These are phyloP conservation scores for Anthopleura xanthogrammica DNA, from an alignment of 92 coral and sea anemone species.

Conservation along the genomic window DNA sequence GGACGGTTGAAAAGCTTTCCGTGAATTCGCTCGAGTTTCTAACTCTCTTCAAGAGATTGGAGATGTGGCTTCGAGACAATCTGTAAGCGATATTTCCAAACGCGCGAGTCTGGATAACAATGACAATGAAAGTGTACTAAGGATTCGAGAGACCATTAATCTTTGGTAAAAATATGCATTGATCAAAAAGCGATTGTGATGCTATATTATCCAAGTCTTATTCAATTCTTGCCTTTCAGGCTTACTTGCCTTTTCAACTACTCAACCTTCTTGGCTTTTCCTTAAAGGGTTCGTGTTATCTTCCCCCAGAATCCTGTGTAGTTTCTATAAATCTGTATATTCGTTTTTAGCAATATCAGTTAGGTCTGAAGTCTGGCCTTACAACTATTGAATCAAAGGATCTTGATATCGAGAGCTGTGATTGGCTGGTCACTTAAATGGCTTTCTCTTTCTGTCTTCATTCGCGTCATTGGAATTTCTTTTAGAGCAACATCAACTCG, in stretches of 20 bases:
- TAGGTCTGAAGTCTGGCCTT: background rate
- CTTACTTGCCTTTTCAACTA: background rate
- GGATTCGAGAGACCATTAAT: background rate
- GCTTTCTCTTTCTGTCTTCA: background rate
- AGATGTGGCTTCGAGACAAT: background rate
- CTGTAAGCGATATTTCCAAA: background rate
- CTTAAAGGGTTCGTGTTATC: background rate
- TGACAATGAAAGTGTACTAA: background rate
- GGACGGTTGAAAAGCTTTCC: background rate
- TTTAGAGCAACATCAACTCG: background rate
- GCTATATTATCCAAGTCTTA: background rate
- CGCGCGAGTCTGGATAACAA: background rate
- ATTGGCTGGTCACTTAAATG: background rate
- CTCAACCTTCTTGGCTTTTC: background rate
- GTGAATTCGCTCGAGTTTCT: background rate
- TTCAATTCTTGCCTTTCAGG: background rate
- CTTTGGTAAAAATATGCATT: slow-evolving; percentile 1
- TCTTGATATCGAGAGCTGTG: background rate
- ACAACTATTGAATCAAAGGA: background rate
- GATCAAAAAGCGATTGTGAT: background rate
- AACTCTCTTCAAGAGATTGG: background rate
- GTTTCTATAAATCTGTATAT: background rate
- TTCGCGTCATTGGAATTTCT: slow-evolving; percentile 2
- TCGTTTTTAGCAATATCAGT: background rate
- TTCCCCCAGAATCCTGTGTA: background rate